phyloP scores from a whole-genome alignment of 2,113 vertebrate genomes.

The Loxodonta africana region DNA sequence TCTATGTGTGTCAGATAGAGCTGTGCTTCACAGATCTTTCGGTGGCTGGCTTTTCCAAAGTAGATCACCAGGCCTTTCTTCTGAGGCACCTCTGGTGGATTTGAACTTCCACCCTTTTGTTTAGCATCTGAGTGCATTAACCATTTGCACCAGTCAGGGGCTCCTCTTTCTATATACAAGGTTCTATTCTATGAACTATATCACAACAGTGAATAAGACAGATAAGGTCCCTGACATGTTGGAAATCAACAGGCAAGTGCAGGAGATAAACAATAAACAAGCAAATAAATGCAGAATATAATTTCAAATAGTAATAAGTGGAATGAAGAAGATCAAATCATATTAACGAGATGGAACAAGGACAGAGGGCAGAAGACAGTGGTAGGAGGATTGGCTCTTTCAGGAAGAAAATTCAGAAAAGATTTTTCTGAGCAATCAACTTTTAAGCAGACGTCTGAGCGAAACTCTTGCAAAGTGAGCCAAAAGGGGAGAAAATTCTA shows the following conservation, averaged over 20 bases:
- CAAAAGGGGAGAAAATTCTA: not conserved
- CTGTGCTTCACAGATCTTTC: too few relatives aligned
- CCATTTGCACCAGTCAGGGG: not conserved
- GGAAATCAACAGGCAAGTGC: not conserved
- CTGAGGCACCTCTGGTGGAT: too few relatives aligned
- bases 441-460: not conserved
- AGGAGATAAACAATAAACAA: not conserved
- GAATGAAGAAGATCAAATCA: not conserved
- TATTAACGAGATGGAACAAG: not conserved
- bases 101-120: not conserved
- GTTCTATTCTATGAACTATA: not conserved
- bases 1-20: too few relatives aligned
- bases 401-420: not conserved
- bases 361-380: not conserved
- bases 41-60: too few relatives aligned
- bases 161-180: not conserved
- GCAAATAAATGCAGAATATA: not conserved
- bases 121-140: not conserved
- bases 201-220: not conserved
- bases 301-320: not conserved
- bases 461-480: not conserved
- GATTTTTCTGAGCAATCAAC: not conserved
- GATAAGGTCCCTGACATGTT: not conserved
- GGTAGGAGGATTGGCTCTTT: not conserved
- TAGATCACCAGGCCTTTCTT: too few relatives aligned